Percentiles rank a stretch among this genome's conserved stretches.
These are phyloP conservation scores for Cnemophilus loriae DNA, from an alignment of 2,113 vertebrate genomes.

Conservation along the genomic window DNA sequence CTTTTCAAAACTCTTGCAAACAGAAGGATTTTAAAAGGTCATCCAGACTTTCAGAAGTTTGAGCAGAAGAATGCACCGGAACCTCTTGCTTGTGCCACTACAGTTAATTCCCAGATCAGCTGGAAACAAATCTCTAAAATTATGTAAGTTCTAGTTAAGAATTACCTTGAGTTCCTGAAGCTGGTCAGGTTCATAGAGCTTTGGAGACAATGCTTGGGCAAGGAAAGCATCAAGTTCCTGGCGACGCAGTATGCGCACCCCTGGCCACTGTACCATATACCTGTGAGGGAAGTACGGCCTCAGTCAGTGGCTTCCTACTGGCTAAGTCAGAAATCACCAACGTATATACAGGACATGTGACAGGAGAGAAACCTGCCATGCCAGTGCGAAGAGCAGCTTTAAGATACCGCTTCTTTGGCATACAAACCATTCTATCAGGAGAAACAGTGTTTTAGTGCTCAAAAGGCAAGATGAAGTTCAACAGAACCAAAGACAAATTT, in stretches of 20 bases:
- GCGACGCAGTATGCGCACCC: conserved; percentile 91
- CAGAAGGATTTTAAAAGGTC: neutral
- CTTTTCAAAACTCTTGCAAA: neutral
- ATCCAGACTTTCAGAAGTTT: neutral
- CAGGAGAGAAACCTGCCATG: neutral
- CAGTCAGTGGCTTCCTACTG: neutral
- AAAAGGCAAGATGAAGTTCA: neutral
- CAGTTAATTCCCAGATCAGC: neutral
- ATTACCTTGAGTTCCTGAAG: conserved; percentile 97
- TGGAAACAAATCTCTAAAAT: neutral
- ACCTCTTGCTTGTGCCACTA: neutral
- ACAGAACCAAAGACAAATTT: neutral
- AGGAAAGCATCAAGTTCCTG: conserved; percentile 96
- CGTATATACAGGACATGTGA: fast-evolving
- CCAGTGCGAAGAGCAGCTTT: neutral
- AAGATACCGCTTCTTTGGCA: neutral
- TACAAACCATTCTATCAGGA: neutral
- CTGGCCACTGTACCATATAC: conserved; percentile 98
- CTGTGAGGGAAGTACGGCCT: conserved; percentile 43
- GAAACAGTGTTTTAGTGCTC: neutral
- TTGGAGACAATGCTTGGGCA: conserved; percentile 93
- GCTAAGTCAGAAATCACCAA: neutral
- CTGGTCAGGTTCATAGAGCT: conserved; percentile 96
- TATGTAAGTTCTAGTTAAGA: neutral
- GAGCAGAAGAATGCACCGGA: neutral